Evolutionary conservation across 1,140 invertebrate species (phyloP), one percentile per base, ranked within the genome.

Genomic region (Gerris buenoi): DNA sequence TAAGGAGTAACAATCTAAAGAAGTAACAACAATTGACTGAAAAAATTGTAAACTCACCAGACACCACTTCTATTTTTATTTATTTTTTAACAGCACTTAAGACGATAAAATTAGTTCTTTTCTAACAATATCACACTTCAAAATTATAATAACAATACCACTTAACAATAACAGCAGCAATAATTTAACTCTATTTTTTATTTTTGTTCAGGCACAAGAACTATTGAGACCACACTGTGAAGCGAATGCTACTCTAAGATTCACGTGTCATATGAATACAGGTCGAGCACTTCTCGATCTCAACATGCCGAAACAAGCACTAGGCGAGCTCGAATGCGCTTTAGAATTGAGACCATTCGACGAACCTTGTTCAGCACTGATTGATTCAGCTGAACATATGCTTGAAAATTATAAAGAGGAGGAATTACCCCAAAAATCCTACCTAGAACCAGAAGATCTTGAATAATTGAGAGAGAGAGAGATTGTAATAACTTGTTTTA

Each of bases 241-340:
- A 10, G 28, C n/a, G 25, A 69, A 69, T 26, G 65, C 60, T 15
- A 65, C 63, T 1, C 18, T 69, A 65, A 66, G 68, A 27, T 69
- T 69, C 29, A 27, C 25, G 29, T 22, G 60, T 33, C 68, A 69
- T 58, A 33, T 63, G 1, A 65, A 69, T 57, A 56, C 64, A 18
- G 68, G 68, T 23, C 18, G 22, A n/a, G 68, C 63, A 2, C 65
- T 69, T 2, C 23, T 66, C 10, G 65, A 66, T 18, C 15, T 69
- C 25, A 60, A 65, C 1, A 63, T 63, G 25, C 25, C 46, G 3
- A 59, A 64, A n/a, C 2, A 56, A 1, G 64, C 68, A 2, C 5
- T 66, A 5, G 33, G 27, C 3, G 68, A 69, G 18, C 60, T 69
- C 0, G 68, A 63, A 22, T 64, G 60, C 13, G 68, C 68, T 0